Percentiles rank a stretch among this genome's conserved stretches.
Conservation (phyloP, 1,140 invertebrate species). For the Sycophila sp. region DNA sequence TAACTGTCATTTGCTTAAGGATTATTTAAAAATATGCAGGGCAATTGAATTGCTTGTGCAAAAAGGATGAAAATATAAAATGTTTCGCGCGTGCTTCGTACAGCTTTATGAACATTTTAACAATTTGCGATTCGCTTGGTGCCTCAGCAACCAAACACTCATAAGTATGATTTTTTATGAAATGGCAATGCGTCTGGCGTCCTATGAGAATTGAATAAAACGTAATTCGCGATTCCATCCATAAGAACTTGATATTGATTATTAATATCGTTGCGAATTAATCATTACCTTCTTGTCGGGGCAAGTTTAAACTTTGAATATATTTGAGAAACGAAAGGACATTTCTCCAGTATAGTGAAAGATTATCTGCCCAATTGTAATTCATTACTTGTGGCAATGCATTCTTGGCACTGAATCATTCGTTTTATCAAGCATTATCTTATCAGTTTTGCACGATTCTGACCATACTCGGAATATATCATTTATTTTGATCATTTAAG, state of each 20-base stretch:
- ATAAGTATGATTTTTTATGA: conserved; percentile 6
- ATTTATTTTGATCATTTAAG: too few relatives aligned
- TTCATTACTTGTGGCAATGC: conserved; percentile 46
- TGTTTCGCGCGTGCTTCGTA: not conserved
- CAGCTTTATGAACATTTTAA: conserved; percentile 5
- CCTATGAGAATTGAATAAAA: not conserved
- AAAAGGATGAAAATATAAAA: not conserved
- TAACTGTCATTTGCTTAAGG: not conserved
- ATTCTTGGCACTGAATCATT: conserved; percentile 55
- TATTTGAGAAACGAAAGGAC: not conserved
- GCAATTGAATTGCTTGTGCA: too few relatives aligned
- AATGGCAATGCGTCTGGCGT: not conserved
- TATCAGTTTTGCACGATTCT: conserved; percentile 3
- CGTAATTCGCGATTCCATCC: too few relatives aligned
- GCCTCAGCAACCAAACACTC: conserved; percentile 45
- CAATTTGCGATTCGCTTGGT: conserved; percentile 38
- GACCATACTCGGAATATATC: not conserved
- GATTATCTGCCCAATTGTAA: conserved; percentile 10
- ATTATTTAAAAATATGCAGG: too few relatives aligned
- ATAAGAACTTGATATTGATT: too few relatives aligned
- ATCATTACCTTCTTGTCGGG: too few relatives aligned
- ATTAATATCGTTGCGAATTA: too few relatives aligned
- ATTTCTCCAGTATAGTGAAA: too few relatives aligned
- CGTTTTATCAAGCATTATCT: conserved; percentile 4
- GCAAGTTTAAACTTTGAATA: too few relatives aligned